Conservation (phyloP, 2,113 vertebrate species). For the Dolichallabes microphthalmus region DNA sequence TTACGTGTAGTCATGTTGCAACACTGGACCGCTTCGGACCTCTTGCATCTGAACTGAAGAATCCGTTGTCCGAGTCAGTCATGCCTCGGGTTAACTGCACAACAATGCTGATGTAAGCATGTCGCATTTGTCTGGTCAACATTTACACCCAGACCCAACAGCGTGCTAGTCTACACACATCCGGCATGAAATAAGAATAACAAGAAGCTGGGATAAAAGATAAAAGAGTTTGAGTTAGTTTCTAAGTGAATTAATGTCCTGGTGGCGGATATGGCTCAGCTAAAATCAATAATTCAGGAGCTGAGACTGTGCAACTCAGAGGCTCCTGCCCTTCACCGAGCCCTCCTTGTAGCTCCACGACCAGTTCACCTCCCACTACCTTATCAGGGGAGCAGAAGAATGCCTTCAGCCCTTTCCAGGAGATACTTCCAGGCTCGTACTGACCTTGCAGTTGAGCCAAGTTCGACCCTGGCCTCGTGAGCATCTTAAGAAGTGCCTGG, state of each 20-base stretch:
- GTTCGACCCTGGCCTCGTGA: background rate
- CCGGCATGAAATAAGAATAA: background rate
- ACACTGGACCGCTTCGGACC: too few relatives aligned
- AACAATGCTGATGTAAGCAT: background rate
- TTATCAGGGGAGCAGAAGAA: background rate
- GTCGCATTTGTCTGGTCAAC: background rate
- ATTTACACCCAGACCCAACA: background rate
- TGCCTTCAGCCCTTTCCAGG: background rate
- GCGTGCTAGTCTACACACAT: background rate
- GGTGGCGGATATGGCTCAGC: background rate
- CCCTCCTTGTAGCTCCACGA: background rate
- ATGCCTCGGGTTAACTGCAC: too few relatives aligned
- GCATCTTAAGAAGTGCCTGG: too few relatives aligned
- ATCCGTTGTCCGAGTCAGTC: background rate
- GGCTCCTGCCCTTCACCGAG: background rate
- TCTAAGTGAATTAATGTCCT: background rate
- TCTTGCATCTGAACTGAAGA: background rate
- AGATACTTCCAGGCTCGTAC: background rate
- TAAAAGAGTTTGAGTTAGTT: background rate
- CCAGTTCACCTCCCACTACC: background rate
- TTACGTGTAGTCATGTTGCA: background rate
- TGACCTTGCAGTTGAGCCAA: slow-evolving; percentile 4
- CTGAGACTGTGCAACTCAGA: background rate
- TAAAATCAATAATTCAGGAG: slow-evolving; percentile 26
- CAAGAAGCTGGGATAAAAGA: background rate